These are phyloP conservation scores for Oreotrochilus melanogaster DNA, from an alignment of 2,113 vertebrate species.

Conservation along the genomic window DNA sequence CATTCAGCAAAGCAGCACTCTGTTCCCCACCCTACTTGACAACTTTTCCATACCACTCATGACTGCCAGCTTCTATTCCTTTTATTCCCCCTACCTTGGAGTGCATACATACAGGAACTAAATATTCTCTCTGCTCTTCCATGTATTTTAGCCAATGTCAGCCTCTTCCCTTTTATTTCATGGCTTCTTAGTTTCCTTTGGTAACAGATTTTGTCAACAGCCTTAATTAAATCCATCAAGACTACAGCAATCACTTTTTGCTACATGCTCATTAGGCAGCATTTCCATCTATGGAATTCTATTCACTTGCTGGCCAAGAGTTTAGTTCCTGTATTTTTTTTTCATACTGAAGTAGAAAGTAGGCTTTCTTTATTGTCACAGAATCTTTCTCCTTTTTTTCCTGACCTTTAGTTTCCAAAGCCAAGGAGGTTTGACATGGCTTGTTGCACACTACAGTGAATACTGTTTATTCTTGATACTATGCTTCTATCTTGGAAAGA, in stretches of 20 bases:
- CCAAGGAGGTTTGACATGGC: not conserved
- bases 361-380: not conserved
- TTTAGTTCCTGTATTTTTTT: not conserved
- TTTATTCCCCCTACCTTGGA: not conserved
- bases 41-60: not conserved
- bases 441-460: not conserved
- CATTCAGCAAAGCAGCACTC: fast-evolving
- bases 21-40: fast-evolving
- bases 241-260: not conserved
- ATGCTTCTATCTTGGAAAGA: not conserved
- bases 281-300: not conserved
- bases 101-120: not conserved
- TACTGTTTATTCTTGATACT: not conserved
- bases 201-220: not conserved
- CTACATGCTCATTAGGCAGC: not conserved
- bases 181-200: not conserved
- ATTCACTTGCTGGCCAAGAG: not conserved
- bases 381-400: not conserved
- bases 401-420: not conserved
- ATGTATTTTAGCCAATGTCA: not conserved
- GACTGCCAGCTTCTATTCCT: not conserved
- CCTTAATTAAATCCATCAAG: not conserved
- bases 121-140: not conserved
- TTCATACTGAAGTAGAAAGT: not conserved
- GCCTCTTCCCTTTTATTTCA: not conserved